Conservation (phyloP, 2,797 vertebrate species). For the Enteromius mattozi region DNA sequence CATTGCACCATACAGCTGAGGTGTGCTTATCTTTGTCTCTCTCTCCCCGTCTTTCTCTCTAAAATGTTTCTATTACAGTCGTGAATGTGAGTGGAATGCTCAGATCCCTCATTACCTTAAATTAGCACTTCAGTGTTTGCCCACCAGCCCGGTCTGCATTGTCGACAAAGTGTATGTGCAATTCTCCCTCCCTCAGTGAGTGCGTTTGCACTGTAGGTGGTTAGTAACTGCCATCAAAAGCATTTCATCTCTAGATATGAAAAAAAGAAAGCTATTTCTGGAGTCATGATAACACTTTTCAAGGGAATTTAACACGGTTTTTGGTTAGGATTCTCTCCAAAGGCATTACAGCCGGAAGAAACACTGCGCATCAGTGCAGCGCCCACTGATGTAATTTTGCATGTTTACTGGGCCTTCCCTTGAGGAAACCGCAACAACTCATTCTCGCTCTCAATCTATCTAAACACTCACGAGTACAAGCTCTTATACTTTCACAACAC, state of each 20-base stretch:
- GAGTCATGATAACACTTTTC: conserved; percentile 9
- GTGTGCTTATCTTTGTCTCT: conserved; percentile 27
- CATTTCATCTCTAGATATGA: conserved; percentile 29
- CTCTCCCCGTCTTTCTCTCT: conserved; percentile 1
- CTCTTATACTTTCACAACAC: conserved; percentile 9
- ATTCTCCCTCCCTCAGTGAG: conserved; percentile 7
- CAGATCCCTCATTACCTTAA: conserved; percentile 52
- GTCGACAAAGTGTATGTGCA: conserved; percentile 16
- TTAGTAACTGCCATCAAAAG: conserved; percentile 27
- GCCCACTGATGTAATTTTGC: conserved; percentile 39
- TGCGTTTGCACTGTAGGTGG: not conserved
- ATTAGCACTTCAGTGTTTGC: conserved; percentile 54
- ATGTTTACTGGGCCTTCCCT: conserved; percentile 33
- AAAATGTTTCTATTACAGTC: conserved; percentile 37
- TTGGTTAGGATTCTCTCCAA: conserved; percentile 23
- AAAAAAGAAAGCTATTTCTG: conserved; percentile 39
- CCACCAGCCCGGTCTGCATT: conserved; percentile 34
- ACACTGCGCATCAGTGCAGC: not conserved
- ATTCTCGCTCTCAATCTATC: not conserved
- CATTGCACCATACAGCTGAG: conserved; percentile 44
- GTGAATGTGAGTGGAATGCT: conserved; percentile 41
- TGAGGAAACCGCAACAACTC: conserved; percentile 13
- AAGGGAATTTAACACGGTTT: conserved; percentile 2
- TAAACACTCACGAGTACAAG: conserved; percentile 23
- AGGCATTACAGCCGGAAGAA: conserved; percentile 23